Evolutionary conservation across 2,888 invertebrate genomes (phyloP).

Genomic region (Lasius platythorax): DNA sequence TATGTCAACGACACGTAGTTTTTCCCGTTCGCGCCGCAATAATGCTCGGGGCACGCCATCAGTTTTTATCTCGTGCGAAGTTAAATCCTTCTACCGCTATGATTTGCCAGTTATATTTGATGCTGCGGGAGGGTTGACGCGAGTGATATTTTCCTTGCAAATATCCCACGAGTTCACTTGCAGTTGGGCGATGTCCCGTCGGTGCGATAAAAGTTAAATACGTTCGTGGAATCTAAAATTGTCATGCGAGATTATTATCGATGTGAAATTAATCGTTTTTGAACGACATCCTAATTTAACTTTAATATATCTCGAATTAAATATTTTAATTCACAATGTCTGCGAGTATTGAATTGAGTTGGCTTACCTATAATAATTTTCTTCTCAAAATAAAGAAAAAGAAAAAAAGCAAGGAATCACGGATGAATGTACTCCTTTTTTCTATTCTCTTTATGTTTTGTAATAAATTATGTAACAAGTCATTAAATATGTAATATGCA

Average conservation of each 20-base stretch:
- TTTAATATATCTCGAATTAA: conserved; percentile 15
- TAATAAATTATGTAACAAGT: neutral
- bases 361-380: conserved; percentile 3
- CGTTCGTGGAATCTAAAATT: conserved; percentile 14
- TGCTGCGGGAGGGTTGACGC: conserved; percentile 7
- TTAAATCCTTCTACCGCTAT: conserved; percentile 63
- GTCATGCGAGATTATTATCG: conserved; percentile 13
- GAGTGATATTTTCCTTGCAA: conserved; percentile 34
- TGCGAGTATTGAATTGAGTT: too few species aligned
- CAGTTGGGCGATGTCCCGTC: neutral
- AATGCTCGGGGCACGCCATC: conserved; percentile 69
- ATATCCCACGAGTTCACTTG: neutral
- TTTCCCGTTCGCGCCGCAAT: conserved; percentile 69
- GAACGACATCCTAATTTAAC: neutral
- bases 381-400: neutral
- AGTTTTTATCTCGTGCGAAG: conserved; percentile 73
- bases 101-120: conserved; percentile 61
- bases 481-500: neutral
- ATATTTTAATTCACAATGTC: neutral
- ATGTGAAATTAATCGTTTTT: neutral
- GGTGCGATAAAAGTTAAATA: conserved; percentile 34
- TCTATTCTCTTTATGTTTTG: neutral
- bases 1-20: conserved; percentile 32
- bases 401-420: neutral
- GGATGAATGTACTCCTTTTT: neutral